phyloP scores from a whole-genome alignment of 2,113 vertebrate genomes.

The Gambusia affinis region DNA sequence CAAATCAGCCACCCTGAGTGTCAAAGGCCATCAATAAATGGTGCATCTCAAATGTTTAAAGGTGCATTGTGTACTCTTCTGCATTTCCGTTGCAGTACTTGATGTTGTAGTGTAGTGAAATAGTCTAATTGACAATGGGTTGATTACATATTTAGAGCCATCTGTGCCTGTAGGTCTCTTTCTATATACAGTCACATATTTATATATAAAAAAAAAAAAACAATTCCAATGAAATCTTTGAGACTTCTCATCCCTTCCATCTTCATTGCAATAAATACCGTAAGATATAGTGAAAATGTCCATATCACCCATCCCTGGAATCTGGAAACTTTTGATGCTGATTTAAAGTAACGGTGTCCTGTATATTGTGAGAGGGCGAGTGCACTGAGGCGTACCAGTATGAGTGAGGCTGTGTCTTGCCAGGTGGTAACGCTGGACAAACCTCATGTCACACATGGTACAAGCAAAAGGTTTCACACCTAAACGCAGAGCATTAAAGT shows the following conservation, averaged over 20 bases:
- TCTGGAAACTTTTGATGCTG: background rate
- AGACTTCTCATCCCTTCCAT: too few relatives aligned
- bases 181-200: too few relatives aligned
- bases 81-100: too few relatives aligned
- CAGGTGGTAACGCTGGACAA: conserved; percentile 83
- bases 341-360: conserved; percentile 11
- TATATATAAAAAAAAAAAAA: too few relatives aligned
- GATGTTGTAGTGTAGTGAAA: background rate
- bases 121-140: background rate
- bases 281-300: background rate
- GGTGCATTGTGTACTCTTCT: background rate
- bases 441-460: conserved; percentile 84
- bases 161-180: too few relatives aligned
- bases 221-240: too few relatives aligned
- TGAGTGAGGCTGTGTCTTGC: conserved; percentile 84
- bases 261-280: background rate
- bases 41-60: background rate
- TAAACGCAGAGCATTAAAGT: conserved; percentile 76
- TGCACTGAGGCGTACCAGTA: conserved; percentile 78
- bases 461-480: conserved; percentile 83
- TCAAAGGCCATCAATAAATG: background rate
- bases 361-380: conserved; percentile 53
- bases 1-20: background rate
- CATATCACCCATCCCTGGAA: background rate
- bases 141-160: background rate